Evolutionary conservation across 2,888 invertebrate species (phyloP), one percentile per base, ranked within the genome.

Genomic region (Drosophila lacicola): DNA sequence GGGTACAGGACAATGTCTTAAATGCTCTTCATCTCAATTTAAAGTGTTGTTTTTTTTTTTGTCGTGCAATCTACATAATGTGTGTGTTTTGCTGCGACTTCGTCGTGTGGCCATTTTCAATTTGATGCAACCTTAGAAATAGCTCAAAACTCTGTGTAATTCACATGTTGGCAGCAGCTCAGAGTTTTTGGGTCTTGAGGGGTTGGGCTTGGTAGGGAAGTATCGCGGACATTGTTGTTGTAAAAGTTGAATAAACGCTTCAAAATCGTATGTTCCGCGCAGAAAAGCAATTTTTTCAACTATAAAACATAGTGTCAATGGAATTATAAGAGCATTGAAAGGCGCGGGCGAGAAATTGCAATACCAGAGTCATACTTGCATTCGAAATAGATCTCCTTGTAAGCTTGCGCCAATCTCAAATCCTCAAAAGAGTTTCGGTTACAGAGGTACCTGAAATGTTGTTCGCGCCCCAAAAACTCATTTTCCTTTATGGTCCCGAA

Each of bases 81-180:
- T 42, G 21, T 46, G 19, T 29, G 39, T 25, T 56, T 64, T 55
- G 6, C 37, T 45, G n/a, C 21, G 71, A 71, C 60, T 69, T 78
- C 78, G 44, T 50, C 44, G 70, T 75, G 57, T 70, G 55, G 56
- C 60, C 11, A 58, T 80, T 78, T 72, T 55, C 67, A 72, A 78
- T 80, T 80, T 61, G 53, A 45, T 14, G 60, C 64, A 81, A 51
- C 70, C 77, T 61, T 63, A 57, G 54, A 69, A 79, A 61, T 54
- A 41, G 2, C 29, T 21, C 5, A 25, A 53, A 56, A 58, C 47
- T 62, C 57, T 41, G 42, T 62, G 34, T 34, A 50, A n/a, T 9
- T 25, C 45, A 36, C 33, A 54, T 44, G 34, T 33, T 55, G 41
- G 21, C 37, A 34, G 36, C 21, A 25, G 29, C 29, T 29, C 8